Evolutionary conservation across 1,140 invertebrate species (phyloP).

Genomic region (Hetaerina americana): DNA sequence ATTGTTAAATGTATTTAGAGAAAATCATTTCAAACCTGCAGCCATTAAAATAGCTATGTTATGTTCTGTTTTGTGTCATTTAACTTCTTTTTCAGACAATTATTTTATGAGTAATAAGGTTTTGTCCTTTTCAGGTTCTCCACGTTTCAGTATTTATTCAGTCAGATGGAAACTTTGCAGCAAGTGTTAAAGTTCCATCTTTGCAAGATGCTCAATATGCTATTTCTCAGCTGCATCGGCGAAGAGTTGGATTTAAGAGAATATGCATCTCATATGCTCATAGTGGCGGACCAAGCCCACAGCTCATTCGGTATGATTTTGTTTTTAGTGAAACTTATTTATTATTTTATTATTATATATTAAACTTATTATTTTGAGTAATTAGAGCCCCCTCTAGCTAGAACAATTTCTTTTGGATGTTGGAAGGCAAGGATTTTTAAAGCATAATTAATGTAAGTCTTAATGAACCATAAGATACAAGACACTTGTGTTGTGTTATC

Average conservation of each 20-base stretch:
- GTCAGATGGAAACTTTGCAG: conserved; percentile 52
- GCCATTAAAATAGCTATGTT: too few species aligned
- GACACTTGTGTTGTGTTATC: too few species aligned
- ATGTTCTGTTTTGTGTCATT: conserved; percentile 1
- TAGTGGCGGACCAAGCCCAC: conserved; percentile 45
- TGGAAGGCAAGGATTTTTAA: too few species aligned
- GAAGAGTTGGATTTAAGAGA: conserved; percentile 68
- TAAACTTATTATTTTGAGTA: too few species aligned
- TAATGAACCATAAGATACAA: too few species aligned
- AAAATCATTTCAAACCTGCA: too few species aligned
- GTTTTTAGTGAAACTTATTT: conserved; percentile 38
- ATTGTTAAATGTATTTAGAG: too few species aligned
- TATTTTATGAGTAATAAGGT: conserved; percentile 8
- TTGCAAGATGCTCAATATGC: conserved; percentile 63
- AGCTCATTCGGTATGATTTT: conserved; percentile 39
- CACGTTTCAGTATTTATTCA: conserved; percentile 50
- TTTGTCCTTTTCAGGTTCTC: conserved; percentile 41
- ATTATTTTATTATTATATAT: too few species aligned
- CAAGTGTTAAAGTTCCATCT: conserved; percentile 48
- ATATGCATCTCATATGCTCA: conserved; percentile 65
- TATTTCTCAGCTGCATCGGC: conserved; percentile 68
- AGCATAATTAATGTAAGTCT: too few species aligned
- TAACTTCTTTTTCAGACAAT: conserved; percentile 2
- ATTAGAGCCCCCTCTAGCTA: too few species aligned
- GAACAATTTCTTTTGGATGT: too few species aligned